These are phyloP conservation scores for Dysidea cf. avara DNA, from an alignment of 37 sponge, comb jelly and placozoan genomes.

Conservation along the genomic window DNA sequence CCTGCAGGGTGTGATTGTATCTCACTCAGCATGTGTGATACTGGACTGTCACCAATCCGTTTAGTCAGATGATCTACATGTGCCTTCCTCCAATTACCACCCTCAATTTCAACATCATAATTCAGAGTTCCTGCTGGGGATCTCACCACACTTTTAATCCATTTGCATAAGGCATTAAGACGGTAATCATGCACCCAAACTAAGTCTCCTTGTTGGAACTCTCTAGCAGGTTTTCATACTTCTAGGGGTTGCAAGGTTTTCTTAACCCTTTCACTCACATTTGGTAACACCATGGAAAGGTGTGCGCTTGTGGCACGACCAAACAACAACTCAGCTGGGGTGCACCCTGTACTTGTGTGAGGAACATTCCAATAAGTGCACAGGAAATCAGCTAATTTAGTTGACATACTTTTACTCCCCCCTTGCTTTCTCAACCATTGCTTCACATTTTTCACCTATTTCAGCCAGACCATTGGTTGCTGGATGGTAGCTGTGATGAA, in stretches of 20 bases:
- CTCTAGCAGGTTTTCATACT: neutral
- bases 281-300: slow-evolving; percentile 8
- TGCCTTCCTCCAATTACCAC: neutral
- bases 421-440: slow-evolving; percentile 4
- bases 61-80: neutral
- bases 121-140: neutral
- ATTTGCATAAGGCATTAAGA: neutral
- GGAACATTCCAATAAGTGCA: neutral
- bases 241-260: too few species aligned
- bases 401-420: neutral
- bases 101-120: neutral
- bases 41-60: too few species aligned
- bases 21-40: too few species aligned
- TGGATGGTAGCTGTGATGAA: neutral
- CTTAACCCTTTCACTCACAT: neutral
- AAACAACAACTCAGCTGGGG: slow-evolving; percentile 7
- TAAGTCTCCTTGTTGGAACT: neutral
- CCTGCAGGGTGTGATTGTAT: too few species aligned
- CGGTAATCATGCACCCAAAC: neutral
- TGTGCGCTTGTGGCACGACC: neutral
- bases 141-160: neutral
- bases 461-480: slow-evolving; percentile 13
- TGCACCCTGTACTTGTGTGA: neutral
- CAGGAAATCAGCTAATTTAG: neutral
- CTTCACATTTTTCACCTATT: slow-evolving; percentile 7